A percentile compares a stretch with the other conserved stretches of the same genome.
phyloP scores from a whole-genome alignment of 1,140 invertebrate genomes.

The Drosophila watanabei region DNA sequence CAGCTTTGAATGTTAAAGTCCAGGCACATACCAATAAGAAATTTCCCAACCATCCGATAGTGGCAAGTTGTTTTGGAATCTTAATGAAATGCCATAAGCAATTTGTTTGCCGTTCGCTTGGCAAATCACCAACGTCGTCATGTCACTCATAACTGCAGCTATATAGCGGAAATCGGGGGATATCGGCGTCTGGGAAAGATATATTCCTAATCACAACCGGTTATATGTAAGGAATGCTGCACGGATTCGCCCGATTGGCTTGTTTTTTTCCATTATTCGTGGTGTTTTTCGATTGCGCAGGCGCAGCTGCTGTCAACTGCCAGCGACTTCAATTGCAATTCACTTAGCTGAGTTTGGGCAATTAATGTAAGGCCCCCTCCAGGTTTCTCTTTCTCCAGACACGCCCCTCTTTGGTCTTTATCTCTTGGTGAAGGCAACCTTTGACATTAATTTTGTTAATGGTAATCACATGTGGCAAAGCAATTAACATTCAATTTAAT shows the following conservation, averaged over 20 bases:
- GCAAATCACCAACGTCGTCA: conserved; percentile 46
- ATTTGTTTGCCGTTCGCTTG: conserved; percentile 55
- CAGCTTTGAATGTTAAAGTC: conserved; percentile 5
- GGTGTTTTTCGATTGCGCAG: conserved; percentile 54
- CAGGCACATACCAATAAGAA: background rate
- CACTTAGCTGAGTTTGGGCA: conserved; percentile 44
- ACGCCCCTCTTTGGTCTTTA: conserved; percentile 9
- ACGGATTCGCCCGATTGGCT: conserved; percentile 27
- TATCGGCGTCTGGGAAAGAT: conserved; percentile 3
- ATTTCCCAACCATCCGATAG: conserved; percentile 21
- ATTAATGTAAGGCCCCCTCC: conserved; percentile 13
- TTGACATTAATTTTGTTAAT: conserved; percentile 23
- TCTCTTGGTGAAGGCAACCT: conserved; percentile 3
- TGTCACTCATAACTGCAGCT: conserved; percentile 56
- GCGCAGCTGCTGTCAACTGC: conserved; percentile 65
- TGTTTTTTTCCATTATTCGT: conserved; percentile 37
- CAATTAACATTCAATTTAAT: conserved; percentile 58
- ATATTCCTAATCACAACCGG: conserved; percentile 37
- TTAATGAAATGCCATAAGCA: conserved; percentile 50
- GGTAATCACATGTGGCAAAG: conserved; percentile 21
- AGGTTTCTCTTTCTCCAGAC: conserved; percentile 7
- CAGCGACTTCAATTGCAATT: conserved; percentile 18
- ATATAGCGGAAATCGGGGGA: conserved; percentile 1
- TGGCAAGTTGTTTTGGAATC: conserved; percentile 21
- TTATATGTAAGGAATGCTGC: conserved; percentile 43